A percentile compares a stretch with the other conserved stretches of the same genome.
Conservation (phyloP, 1,140 invertebrate genomes). For the Brachionus rotundiformis region DNA sequence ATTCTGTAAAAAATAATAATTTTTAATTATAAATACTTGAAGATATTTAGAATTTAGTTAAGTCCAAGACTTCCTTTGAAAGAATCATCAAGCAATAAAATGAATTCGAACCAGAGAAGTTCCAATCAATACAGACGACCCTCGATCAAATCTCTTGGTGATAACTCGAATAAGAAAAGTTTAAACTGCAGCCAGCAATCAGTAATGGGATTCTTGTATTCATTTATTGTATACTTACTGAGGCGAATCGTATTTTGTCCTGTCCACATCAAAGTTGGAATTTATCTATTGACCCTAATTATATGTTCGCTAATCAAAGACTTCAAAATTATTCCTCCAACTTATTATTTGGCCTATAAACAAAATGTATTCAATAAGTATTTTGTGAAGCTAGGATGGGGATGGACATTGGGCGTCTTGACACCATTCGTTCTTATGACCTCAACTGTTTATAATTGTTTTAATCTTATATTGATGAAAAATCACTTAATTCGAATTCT, state of each 20-base stretch:
- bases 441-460: conserved; percentile 78
- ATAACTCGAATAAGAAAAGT: background rate
- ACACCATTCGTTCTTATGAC: conserved; percentile 78
- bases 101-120: background rate
- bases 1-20: background rate
- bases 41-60: no score
- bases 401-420: conserved; percentile 78
- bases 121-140: background rate
- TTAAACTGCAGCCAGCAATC: background rate
- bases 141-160: background rate
- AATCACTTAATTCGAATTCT: conserved; percentile 74
- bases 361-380: conserved; percentile 84
- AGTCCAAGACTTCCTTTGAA: background rate
- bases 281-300: conserved; percentile 79
- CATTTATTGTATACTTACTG: background rate
- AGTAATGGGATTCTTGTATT: background rate
- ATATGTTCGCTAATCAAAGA: conserved; percentile 81
- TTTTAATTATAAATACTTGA: background rate
- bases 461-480: conserved; percentile 68
- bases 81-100: background rate
- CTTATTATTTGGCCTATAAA: conserved; percentile 80
- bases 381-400: conserved; percentile 93
- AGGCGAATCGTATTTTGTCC: conserved; percentile 40
- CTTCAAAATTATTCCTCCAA: conserved; percentile 74
- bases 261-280: conserved; percentile 78